phyloP scores from a whole-genome alignment of 2,888 invertebrate genomes.

The Neoaliturus tenellus region DNA sequence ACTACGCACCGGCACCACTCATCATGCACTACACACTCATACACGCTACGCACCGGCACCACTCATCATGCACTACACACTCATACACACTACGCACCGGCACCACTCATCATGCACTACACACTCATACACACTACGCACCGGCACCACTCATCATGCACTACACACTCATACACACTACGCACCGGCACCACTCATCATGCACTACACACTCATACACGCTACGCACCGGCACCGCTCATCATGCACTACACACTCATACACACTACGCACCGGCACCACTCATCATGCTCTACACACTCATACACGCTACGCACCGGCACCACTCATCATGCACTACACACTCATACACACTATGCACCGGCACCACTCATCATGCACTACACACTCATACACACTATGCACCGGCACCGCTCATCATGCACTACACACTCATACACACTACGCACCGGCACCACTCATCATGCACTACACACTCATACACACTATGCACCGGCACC shows the following conservation, averaged over 20 bases:
- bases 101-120: neutral
- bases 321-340: neutral
- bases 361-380: neutral
- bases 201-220: neutral
- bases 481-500: neutral
- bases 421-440: neutral
- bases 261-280: neutral
- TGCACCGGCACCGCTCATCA: neutral
- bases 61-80: neutral
- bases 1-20: neutral
- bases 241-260: neutral
- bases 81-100: neutral
- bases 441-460: neutral
- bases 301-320: neutral
- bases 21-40: neutral
- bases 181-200: neutral
- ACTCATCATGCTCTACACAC: neutral
- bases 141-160: neutral
- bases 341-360: neutral
- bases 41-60: neutral
- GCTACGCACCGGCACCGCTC: neutral
- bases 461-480: neutral
- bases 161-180: neutral
- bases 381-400: neutral
- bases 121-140: neutral